Evolutionary conservation across 64 coral and sea anemone species (phyloP).

Genomic region (Pocillopora damicornis): DNA sequence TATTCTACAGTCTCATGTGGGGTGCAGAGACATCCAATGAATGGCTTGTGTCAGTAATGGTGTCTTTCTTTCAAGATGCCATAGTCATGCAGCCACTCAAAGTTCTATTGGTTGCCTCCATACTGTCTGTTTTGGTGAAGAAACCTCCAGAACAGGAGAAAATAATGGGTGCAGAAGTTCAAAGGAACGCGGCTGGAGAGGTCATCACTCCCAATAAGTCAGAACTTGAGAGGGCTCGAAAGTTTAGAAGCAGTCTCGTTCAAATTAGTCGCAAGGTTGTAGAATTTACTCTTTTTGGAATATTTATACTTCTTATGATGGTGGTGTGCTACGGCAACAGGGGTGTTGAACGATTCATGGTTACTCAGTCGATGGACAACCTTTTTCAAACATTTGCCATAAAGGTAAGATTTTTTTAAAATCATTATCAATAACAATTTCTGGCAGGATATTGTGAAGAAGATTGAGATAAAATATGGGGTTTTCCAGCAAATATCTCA

Average conservation of each 20-base stretch:
- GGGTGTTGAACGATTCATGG: slow-evolving; percentile 27
- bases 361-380: slow-evolving; percentile 48
- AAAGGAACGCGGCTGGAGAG: background rate
- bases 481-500: no score
- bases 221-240: slow-evolving; percentile 50
- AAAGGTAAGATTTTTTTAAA: slow-evolving; percentile 17
- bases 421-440: background rate
- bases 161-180: slow-evolving; percentile 33
- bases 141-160: slow-evolving; percentile 58
- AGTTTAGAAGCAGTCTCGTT: slow-evolving; percentile 41
- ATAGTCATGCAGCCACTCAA: slow-evolving; percentile 62
- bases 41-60: slow-evolving; percentile 66
- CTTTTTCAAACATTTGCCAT: slow-evolving; percentile 26
- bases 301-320: slow-evolving; percentile 43
- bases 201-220: slow-evolving; percentile 2
- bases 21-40: slow-evolving; percentile 51
- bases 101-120: slow-evolving; percentile 43
- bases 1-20: slow-evolving; percentile 71
- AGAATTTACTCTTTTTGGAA: slow-evolving; percentile 46
- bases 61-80: slow-evolving; percentile 70
- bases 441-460: no score
- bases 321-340: slow-evolving; percentile 60
- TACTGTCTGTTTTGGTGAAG: slow-evolving; percentile 49
- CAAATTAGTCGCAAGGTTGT: slow-evolving; percentile 39
- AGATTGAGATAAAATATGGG: no score